Percentiles rank a stretch among this genome's conserved stretches.
phyloP scores from a whole-genome alignment of 2,888 invertebrate species.

The Theristus sp. region DNA sequence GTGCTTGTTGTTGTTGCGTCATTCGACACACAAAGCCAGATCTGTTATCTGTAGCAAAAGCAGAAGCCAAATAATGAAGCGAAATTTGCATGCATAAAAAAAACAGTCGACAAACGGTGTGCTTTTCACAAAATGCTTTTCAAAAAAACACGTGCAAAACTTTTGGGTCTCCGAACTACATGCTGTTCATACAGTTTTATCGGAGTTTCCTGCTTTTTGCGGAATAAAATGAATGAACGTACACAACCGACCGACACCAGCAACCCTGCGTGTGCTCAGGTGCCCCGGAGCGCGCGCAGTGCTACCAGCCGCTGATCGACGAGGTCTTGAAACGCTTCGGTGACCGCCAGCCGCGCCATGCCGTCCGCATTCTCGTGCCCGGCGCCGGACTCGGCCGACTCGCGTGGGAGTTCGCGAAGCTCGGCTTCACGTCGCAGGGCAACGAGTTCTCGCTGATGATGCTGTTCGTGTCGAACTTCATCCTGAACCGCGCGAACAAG shows the following conservation, averaged over 20 bases:
- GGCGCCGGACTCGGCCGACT: conserved; percentile 88
- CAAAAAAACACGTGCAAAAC: no score
- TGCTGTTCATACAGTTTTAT: no score
- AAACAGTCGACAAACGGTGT: no score
- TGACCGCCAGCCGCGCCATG: conserved; percentile 22
- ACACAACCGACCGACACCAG: no score
- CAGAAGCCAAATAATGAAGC: neutral
- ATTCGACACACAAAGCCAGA: neutral
- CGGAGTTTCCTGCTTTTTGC: no score
- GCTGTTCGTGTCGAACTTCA: conserved; percentile 86
- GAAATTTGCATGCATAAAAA: neutral
- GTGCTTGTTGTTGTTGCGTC: neutral
- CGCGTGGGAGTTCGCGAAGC: conserved; percentile 73
- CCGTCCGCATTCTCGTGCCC: conserved; percentile 65
- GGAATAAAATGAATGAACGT: no score
- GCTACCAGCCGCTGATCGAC: conserved; percentile 71
- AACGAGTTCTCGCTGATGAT: conserved; percentile 96
- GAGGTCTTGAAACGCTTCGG: conserved; percentile 52
- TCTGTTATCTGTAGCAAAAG: conserved; percentile 9
- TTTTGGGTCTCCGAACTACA: no score
- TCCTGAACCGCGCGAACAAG: conserved; percentile 56
- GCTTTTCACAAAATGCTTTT: no score
- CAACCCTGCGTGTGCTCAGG: no score
- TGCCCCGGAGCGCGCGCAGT: conserved; percentile 31
- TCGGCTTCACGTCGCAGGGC: conserved; percentile 79